Evolutionary conservation across 2,888 invertebrate species (phyloP), one percentile per base, ranked within the genome.

Genomic region (Caprella mutica): DNA sequence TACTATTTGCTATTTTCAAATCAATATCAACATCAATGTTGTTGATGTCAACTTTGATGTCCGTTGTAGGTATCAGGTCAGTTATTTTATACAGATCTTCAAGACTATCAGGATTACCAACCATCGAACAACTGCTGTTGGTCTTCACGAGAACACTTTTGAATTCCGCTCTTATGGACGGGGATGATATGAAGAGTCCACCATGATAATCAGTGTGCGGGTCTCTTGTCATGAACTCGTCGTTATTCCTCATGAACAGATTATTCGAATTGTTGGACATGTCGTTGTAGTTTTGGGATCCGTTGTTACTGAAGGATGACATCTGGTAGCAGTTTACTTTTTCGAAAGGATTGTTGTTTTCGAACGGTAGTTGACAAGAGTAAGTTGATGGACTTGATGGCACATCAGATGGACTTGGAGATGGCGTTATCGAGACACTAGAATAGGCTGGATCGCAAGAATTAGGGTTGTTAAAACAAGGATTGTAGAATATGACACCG

Each of bases 51-150:
- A 63, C 46, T 38, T 63, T 63, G 27, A 64, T 61, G 53, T 64
- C 64, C 8, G 64, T 56, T 6, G 59, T 44, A 27, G 60, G 52
- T 35, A 64, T 60, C 52, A 64, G 58, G 40, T 64, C 64, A 9
- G 64, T 64, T 46, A 64, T 60, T 43, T 56, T 60, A 52, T 64
- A 64, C 29, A 64, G 51, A 19, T 64, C 64, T 21, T 60, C 64
- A 30, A 64, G 24, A 29, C 54, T 53, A n/a, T n/a, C n/a, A 17
- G 64, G 42, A 26, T 64, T 57, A 8, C 55, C 60, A n/a, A n/a
- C n/a, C n/a, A n/a, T 17, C 4, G 26, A 27, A 6, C 30, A 17
- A 21, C 30, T 30, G 30, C n/a, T 14, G 48, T 29, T 17, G 1
- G 48, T 27, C 30, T 48, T 48, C 48, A 48, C 5, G 9, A 48